Evolutionary conservation across 2,888 invertebrate species (phyloP), one percentile per base, ranked within the genome.

Genomic region (Cryptocephalus moraei): DNA sequence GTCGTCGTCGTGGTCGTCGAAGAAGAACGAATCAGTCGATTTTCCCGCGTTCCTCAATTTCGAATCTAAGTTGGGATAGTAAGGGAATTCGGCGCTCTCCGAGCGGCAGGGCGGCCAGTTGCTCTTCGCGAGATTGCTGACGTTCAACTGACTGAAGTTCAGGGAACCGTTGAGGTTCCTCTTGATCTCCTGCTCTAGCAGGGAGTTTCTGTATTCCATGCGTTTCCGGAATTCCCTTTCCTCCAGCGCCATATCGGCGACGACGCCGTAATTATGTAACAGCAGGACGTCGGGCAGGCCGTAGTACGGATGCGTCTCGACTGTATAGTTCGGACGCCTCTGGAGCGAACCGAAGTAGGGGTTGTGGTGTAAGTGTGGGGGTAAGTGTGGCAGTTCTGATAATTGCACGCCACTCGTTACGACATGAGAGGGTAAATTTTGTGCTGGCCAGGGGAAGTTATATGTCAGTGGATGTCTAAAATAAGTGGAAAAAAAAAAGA

Each of bases 401-500:
- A 61, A 57, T 47, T 55, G 61, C 43, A 62, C 56, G 51, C 63
- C 62, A 22, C 3, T 22, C 22, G 62, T 60, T 43, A 51, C 49
- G 38, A 51, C 50, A 53, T 52, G 56, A 54, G 55, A 53, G 50
- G 54, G 51, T 56, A 49, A 43, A 55, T 59, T 62, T 58, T 62
- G 62, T 64, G 67, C 61, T 64, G 67, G 60, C 59, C 66, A 62
- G 57, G 65, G 58, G 46, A 52, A 64, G 58, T 67, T 68, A 66
- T 66, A 63, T 57, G 65, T 63, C 57, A 62, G 65, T 57, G 62
- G 65, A 51, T 61, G 61, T 59, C 69, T 68, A 68, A 60, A 68
- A 68, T 61, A 57, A 60, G 58, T 46, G 49, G 56, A 57, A 56
- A 58, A 51, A 53, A 49, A 52, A 44, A 50, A 50, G 48, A 49